Conservation (phyloP, 1,140 invertebrate genomes). For the Proales similis region DNA sequence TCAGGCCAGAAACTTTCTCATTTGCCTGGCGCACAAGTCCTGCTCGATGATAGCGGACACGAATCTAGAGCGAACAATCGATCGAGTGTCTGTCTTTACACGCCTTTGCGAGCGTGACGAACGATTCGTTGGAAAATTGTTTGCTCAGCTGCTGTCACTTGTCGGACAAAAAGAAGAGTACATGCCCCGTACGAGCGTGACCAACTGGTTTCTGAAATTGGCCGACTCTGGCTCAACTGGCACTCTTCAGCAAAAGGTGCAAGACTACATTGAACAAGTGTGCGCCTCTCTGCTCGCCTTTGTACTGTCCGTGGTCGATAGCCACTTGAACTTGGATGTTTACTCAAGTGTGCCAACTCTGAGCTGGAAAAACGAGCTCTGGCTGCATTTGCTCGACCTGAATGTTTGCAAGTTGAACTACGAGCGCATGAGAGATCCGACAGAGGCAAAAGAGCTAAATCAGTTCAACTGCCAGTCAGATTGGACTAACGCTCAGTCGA, state of each 20-base stretch:
- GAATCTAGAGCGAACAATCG: constrained; percentile 15
- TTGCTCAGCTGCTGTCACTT: too few species aligned
- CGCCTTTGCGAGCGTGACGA: constrained; percentile 10
- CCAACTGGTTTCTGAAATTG: too few species aligned
- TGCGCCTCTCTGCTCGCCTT: constrained; percentile 7
- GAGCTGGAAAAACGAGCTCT: background rate
- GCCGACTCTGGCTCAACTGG: too few species aligned
- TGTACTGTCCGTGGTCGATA: constrained; percentile 6
- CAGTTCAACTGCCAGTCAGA: constrained; percentile 19
- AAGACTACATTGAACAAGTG: constrained; percentile 1
- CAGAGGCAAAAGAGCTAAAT: background rate
- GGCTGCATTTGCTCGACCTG: constrained; percentile 8
- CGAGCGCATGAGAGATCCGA: background rate
- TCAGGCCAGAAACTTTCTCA: constrained; percentile 8
- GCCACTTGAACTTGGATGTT: constrained; percentile 15
- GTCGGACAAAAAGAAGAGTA: too few species aligned
- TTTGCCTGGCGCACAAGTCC: background rate
- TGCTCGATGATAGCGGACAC: constrained; percentile 27
- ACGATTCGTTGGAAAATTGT: background rate
- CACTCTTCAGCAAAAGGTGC: too few species aligned
- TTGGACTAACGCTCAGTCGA: constrained; percentile 5
- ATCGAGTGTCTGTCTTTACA: constrained; percentile 2
- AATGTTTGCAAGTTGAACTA: constrained; percentile 5
- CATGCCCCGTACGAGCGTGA: too few species aligned
- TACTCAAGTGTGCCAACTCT: background rate